Base-by-base conservation (phyloP, 2,113 vertebrate species). In the Nematolebias whitei region DNA sequence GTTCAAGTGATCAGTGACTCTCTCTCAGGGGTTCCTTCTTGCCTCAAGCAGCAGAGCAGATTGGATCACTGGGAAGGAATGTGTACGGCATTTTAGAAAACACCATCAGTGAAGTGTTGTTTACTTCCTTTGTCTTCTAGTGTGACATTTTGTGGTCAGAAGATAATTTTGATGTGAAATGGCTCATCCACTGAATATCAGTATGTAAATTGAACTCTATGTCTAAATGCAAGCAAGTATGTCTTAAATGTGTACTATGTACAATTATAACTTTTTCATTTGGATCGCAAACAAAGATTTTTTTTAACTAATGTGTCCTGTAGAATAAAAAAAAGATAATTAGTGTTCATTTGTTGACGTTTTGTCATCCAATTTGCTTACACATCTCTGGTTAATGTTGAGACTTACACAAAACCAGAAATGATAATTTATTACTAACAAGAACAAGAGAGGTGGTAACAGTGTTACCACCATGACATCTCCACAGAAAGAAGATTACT, bases 21-120 rank as follows among this genome's bases (percentile, higher is more conserved):
- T 70, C 74, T 79, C 74, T 66, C 44, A 57, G 64, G 74, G 71
- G 55, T 58, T 76, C 66, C 65, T 83, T 79, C 73, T 66, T 59
- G 79, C 70, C 79, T 86, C 79, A 85, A 88, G 79, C 70, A 90
- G 49, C 66, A 76, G 59, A 23, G 20, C 12, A 19, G 35, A 66
- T 41, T 57, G 20, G 63, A 82, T 82, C 84, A 81, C 24, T 74
- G 49, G 49, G 70, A 79, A 83, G 54, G 84, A 88, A 88, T 88
- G 85, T 13, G 40, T 74, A 71, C 3, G 40, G 52, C 63, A 76
- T 43, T 59, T 56, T 58, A 59, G 58, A 69, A 80, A 71, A 66
- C 50, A 71, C 49, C 54, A 55, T 55, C 43, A 49, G 15, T 49
- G 65, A 54, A 64, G 57, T 61, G 64, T 80, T 44, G 43, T 63